Evolutionary conservation across 2,113 vertebrate genomes (phyloP).

Genomic region (Odocoileus virginianus): DNA sequence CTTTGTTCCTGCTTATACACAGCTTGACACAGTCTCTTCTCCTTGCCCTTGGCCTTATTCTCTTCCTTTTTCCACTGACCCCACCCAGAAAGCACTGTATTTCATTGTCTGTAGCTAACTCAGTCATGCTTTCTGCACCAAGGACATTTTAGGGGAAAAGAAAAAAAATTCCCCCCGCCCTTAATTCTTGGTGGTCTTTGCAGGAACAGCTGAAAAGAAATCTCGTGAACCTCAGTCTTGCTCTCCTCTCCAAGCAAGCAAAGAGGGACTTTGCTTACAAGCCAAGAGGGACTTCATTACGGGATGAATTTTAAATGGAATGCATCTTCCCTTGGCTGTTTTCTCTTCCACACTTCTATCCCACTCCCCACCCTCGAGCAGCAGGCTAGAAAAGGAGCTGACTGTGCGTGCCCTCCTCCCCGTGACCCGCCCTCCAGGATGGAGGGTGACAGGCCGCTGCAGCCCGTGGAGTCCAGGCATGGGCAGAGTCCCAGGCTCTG

Average conservation of each 20-base stretch:
- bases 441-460: not conserved
- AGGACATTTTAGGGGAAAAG: not conserved
- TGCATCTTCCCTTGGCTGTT: not conserved
- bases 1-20: not conserved
- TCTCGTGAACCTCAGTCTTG: not conserved
- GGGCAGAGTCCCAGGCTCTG: slow-evolving; percentile 41
- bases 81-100: slow-evolving; percentile 19
- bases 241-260: not conserved
- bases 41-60: not conserved
- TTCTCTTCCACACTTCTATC: not conserved
- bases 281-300: not conserved
- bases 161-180: not conserved
- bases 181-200: not conserved
- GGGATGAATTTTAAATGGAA: not conserved
- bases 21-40: not conserved
- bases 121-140: slow-evolving; percentile 1
- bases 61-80: not conserved
- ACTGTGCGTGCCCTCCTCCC: not conserved
- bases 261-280: not conserved
- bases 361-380: not conserved
- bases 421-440: not conserved
- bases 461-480: not conserved
- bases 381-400: not conserved
- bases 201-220: not conserved
- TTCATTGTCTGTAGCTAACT: not conserved